Conservation (phyloP, 1,140 invertebrate species). For the Heliconius melpomene region DNA sequence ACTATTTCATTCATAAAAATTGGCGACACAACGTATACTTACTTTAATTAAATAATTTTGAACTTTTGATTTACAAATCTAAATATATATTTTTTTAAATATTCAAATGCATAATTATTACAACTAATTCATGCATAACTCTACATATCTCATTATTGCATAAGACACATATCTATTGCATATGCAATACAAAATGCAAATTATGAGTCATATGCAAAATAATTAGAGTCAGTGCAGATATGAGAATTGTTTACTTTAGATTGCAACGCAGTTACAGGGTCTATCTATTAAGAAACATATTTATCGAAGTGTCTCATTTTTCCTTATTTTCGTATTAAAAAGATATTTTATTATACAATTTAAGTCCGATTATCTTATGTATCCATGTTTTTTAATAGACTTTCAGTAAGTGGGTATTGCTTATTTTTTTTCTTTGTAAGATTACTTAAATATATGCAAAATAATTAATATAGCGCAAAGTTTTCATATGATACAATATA, state of each 20-base stretch:
- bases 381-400: no score
- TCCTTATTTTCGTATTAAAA: not conserved
- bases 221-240: not conserved
- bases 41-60: no score
- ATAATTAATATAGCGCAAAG: no score
- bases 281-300: not conserved
- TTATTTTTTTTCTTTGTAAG: no score
- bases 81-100: no score
- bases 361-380: not conserved
- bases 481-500: no score
- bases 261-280: not conserved
- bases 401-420: no score
- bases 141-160: not conserved
- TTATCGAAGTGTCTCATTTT: not conserved
- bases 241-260: not conserved
- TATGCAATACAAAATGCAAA: slow-evolving; percentile 3
- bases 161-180: not conserved
- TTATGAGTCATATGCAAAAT: slow-evolving; percentile 9
- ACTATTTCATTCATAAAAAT: no score
- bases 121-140: not conserved
- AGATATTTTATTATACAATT: not conserved
- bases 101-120: not conserved
- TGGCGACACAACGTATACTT: no score
- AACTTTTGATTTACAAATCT: no score
- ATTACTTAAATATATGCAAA: no score